A percentile compares a stretch with the other conserved stretches of the same genome.
phyloP scores from a whole-genome alignment of 1,140 invertebrate species.

The Neodiprion virginianus region DNA sequence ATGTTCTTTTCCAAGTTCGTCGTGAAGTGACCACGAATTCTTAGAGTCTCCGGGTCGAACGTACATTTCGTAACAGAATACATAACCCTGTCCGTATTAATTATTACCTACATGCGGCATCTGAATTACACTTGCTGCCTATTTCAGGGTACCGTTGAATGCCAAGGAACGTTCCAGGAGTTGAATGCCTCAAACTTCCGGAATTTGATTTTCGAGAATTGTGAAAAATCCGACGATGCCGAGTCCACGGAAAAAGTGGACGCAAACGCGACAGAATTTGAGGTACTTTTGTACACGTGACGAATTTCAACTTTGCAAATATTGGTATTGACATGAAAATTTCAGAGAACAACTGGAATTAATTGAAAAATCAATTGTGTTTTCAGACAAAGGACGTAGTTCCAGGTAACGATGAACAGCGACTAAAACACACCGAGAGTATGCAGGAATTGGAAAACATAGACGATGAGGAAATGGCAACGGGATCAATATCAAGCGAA shows the following conservation, averaged over 20 bases:
- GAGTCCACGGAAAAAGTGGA: no score
- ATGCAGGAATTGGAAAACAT: slow-evolving; percentile 40
- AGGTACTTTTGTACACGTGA: no score
- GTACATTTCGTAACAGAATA: no score
- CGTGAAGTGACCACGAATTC: no score
- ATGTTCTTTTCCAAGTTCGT: no score
- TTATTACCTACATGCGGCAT: neutral
- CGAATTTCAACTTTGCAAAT: no score
- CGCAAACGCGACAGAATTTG: no score
- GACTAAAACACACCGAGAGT: slow-evolving; percentile 54
- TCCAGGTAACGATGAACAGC: neutral
- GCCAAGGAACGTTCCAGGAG: slow-evolving; percentile 66
- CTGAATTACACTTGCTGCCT: neutral
- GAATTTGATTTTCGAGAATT: no score
- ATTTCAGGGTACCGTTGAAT: slow-evolving; percentile 64
- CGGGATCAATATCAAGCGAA: slow-evolving; percentile 63
- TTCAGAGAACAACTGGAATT: no score
- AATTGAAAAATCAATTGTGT: neutral
- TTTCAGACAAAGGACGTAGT: neutral
- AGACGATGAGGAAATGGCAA: slow-evolving; percentile 49
- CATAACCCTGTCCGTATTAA: no score
- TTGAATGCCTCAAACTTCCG: slow-evolving; percentile 58
- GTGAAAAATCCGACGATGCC: no score
- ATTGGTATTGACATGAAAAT: slow-evolving; percentile 52
- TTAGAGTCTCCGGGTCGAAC: no score